Percentiles rank a stretch among this genome's conserved stretches.
phyloP scores from a whole-genome alignment of 2,888 invertebrate genomes.

The Watsonalla cultraria region DNA sequence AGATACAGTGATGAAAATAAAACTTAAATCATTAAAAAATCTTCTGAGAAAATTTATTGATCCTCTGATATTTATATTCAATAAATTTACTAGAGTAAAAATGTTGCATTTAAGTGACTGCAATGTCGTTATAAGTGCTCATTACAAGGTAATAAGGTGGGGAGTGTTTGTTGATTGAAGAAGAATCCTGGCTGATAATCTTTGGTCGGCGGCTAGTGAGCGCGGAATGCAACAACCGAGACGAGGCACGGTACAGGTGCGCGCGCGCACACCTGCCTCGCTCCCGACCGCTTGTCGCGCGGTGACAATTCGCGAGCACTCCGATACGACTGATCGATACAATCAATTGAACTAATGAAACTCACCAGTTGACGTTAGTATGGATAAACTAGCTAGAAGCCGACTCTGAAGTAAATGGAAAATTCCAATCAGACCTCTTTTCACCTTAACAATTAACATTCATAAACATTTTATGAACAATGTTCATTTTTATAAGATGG shows the following conservation, averaged over 20 bases:
- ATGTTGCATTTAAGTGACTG: too few species aligned
- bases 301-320: conserved; percentile 35
- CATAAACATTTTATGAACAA: too few species aligned
- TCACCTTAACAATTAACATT: too few species aligned
- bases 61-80: too few species aligned
- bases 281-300: conserved; percentile 8
- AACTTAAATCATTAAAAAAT: too few species aligned
- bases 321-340: conserved; percentile 9
- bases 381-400: not conserved
- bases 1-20: too few species aligned
- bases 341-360: conserved; percentile 1
- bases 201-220: conserved; percentile 13
- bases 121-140: not conserved
- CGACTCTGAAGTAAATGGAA: too few species aligned
- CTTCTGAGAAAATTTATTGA: too few species aligned
- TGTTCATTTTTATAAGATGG: too few species aligned
- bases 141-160: not conserved
- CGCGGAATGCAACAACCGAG: conserved; percentile 53
- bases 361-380: not conserved
- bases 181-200: conserved; percentile 45
- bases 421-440: too few species aligned
- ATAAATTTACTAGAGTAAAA: not conserved
- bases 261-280: conserved; percentile 55
- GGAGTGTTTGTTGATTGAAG: conserved; percentile 34
- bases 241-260: conserved; percentile 51